A percentile compares a stretch with the other conserved stretches of the same genome.
Conservation (phyloP, 2,888 invertebrate species). For the Rutpela maculata region DNA sequence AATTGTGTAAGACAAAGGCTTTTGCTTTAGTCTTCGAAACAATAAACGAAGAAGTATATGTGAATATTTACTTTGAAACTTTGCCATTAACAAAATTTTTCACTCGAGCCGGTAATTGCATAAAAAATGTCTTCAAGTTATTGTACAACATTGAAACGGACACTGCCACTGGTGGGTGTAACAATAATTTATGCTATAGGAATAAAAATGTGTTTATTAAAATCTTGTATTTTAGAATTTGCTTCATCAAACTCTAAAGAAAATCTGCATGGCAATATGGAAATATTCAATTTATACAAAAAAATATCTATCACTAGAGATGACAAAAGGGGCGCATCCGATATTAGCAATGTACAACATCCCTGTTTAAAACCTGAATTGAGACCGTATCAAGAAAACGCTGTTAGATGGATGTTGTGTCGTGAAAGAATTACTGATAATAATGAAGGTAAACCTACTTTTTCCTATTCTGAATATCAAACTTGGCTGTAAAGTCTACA, state of each 20-base stretch:
- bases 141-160: conserved; percentile 58
- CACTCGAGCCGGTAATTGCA: conserved; percentile 59
- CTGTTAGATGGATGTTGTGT: conserved; percentile 82
- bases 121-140: conserved; percentile 62
- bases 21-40: conserved; percentile 63
- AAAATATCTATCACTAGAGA: conserved; percentile 36
- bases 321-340: conserved; percentile 7
- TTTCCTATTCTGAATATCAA: background rate
- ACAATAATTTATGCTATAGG: conserved; percentile 5
- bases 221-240: conserved; percentile 20
- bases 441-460: conserved; percentile 51
- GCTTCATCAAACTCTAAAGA: conserved; percentile 14
- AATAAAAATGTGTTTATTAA: background rate
- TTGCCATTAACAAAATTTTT: conserved; percentile 65
- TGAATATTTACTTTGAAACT: conserved; percentile 61
- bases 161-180: conserved; percentile 44
- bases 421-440: conserved; percentile 73
- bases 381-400: conserved; percentile 80
- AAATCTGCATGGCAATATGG: conserved; percentile 42
- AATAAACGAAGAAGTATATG: conserved; percentile 60
- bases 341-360: conserved; percentile 69
- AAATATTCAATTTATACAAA: conserved; percentile 49
- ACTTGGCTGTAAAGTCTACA: background rate
- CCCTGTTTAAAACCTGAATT: conserved; percentile 75
- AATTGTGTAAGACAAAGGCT: conserved; percentile 63